phyloP scores from a whole-genome alignment of 2,113 vertebrate genomes.

The Paratilapia polleni region DNA sequence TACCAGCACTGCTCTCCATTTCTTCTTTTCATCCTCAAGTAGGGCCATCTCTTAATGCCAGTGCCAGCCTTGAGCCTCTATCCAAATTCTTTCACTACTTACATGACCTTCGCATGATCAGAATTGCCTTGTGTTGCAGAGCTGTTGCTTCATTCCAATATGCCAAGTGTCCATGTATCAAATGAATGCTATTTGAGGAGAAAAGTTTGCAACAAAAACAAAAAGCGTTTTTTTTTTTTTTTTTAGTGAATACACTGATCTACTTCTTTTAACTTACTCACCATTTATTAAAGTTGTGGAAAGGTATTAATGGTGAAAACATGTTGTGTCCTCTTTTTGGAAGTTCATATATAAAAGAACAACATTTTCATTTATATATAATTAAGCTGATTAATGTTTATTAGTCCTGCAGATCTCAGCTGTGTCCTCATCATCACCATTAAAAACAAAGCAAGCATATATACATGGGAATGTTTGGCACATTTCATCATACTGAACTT shows the following conservation, averaged over 20 bases:
- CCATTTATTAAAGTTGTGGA: not conserved
- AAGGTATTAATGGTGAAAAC: not conserved
- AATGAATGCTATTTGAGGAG: not conserved
- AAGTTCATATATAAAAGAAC: not conserved
- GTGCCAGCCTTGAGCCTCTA: not conserved
- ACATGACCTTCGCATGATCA: not conserved
- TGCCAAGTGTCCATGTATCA: not conserved
- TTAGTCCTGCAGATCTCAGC: not conserved
- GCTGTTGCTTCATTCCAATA: not conserved
- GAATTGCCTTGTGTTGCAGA: not conserved
- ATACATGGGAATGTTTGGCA: not conserved
- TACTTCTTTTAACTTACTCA: not conserved
- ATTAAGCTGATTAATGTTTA: not conserved
- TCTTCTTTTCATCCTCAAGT: not conserved
- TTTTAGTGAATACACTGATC: not conserved
- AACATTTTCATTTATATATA: not conserved
- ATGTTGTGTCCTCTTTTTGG: not conserved
- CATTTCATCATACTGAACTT: not conserved
- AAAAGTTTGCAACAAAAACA: not conserved
- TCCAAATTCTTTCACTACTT: not conserved
- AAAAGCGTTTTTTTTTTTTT: not conserved
- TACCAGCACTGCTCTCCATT: not conserved
- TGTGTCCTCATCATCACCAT: not conserved
- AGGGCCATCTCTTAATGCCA: not conserved
- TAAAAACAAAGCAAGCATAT: not conserved